Conservation (phyloP, 2,797 vertebrate species). For the Tinamus major region DNA sequence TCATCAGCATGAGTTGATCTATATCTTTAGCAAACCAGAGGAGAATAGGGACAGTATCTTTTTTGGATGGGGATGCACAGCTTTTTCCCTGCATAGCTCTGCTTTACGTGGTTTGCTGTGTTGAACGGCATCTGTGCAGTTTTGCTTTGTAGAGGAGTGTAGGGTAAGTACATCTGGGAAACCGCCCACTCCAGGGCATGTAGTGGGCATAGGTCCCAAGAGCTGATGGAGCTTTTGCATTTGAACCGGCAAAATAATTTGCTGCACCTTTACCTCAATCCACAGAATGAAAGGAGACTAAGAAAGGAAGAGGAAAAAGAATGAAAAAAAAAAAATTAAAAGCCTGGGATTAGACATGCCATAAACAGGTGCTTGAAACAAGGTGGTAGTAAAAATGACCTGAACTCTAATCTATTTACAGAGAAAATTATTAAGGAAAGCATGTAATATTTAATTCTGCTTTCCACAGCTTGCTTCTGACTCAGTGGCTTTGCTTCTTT, state of each 20-base stretch:
- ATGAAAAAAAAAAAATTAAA: background rate
- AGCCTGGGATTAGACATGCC: background rate
- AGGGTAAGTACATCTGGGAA: conserved; percentile 43
- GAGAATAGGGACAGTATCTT: conserved; percentile 21
- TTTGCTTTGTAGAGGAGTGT: background rate
- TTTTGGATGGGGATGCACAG: background rate
- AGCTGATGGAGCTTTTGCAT: conserved; percentile 12
- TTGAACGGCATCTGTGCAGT: background rate
- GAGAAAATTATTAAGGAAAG: background rate
- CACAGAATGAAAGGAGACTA: background rate
- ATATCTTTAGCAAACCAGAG: background rate
- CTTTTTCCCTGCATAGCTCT: background rate
- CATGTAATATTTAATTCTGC: background rate
- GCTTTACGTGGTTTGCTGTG: background rate
- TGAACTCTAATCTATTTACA: background rate
- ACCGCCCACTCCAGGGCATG: conserved; percentile 49
- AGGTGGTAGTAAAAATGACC: background rate
- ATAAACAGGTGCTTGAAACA: background rate
- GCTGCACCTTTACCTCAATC: conserved; percentile 61
- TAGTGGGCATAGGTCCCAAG: background rate
- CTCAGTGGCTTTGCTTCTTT: background rate
- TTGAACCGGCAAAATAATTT: conserved; percentile 47
- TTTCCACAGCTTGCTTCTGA: background rate
- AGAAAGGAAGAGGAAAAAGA: background rate
- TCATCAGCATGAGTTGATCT: background rate